Percentiles rank a stretch among this genome's conserved stretches.
phyloP scores from a whole-genome alignment of 1,140 invertebrate species.

The Drosophila parabipectinata region DNA sequence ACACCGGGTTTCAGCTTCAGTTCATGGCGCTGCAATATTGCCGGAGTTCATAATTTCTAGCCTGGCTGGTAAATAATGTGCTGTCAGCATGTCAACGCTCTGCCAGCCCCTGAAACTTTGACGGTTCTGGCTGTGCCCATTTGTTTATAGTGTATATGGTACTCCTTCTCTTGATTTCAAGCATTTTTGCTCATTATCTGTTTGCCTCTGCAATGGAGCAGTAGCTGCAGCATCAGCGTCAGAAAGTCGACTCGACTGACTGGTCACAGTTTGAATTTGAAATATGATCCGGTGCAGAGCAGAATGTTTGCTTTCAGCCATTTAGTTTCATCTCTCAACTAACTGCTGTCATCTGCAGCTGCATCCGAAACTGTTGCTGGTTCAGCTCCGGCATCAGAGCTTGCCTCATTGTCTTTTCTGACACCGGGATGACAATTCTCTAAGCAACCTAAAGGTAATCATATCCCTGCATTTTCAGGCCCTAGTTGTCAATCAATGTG shows the following conservation, averaged over 20 bases:
- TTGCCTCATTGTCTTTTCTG: slow-evolving; percentile 23
- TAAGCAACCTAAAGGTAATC: slow-evolving; percentile 30
- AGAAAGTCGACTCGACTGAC: slow-evolving; percentile 11
- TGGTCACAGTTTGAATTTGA: slow-evolving; percentile 42
- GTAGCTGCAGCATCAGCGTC: not conserved
- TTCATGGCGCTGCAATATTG: slow-evolving; percentile 52
- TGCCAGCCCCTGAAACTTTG: slow-evolving; percentile 5
- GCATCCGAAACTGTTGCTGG: slow-evolving; percentile 2
- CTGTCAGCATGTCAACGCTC: slow-evolving; percentile 61
- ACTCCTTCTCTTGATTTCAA: slow-evolving; percentile 31
- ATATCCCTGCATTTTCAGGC: slow-evolving; percentile 39
- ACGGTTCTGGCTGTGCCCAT: slow-evolving; percentile 16
- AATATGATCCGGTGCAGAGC: slow-evolving; percentile 36
- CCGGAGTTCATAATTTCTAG: slow-evolving; percentile 48
- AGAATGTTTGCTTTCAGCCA: slow-evolving; percentile 34
- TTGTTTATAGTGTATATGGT: slow-evolving; percentile 25
- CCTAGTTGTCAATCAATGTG: slow-evolving; percentile 48
- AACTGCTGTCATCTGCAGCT: slow-evolving; percentile 39
- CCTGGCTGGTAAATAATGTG: slow-evolving; percentile 53
- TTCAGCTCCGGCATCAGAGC: not conserved
- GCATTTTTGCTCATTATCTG: slow-evolving; percentile 55
- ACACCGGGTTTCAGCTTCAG: slow-evolving; percentile 23
- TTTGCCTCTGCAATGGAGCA: slow-evolving; percentile 2
- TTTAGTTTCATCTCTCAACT: slow-evolving; percentile 57
- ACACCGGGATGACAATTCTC: slow-evolving; percentile 40